These are phyloP conservation scores for Trogon surrucura DNA, from an alignment of 2,113 vertebrate species.

Conservation along the genomic window DNA sequence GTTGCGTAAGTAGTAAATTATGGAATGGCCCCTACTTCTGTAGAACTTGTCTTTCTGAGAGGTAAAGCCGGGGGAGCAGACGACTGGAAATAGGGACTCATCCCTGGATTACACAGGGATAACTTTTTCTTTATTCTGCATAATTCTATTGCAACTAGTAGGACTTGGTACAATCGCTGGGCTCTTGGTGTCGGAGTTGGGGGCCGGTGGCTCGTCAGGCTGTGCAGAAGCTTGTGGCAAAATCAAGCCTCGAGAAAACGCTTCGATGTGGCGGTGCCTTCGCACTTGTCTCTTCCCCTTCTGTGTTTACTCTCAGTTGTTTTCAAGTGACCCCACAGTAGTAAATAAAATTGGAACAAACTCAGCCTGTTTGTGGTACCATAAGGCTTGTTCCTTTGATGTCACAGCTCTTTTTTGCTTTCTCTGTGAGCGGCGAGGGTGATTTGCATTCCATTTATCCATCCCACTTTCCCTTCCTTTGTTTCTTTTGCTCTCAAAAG, in stretches of 20 bases:
- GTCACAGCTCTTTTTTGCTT: background rate
- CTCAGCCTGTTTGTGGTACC: background rate
- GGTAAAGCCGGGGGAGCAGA: background rate
- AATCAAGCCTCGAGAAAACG: accelerated
- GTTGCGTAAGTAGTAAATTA: slow-evolving; percentile 8
- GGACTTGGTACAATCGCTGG: background rate
- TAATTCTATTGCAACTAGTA: accelerated
- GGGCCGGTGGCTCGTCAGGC: accelerated
- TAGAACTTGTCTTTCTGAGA: background rate
- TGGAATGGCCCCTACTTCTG: background rate
- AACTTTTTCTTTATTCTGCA: too few relatives aligned
- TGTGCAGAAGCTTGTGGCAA: background rate
- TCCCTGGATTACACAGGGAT: accelerated
- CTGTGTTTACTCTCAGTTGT: background rate
- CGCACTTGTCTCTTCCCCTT: too few relatives aligned
- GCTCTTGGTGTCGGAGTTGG: background rate
- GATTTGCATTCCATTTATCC: slow-evolving; percentile 52
- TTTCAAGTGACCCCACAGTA: background rate
- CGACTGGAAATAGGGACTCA: background rate
- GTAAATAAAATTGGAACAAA: background rate
- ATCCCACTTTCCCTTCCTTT: background rate
- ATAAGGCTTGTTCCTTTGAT: background rate
- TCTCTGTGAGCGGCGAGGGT: background rate
- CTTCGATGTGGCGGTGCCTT: accelerated
- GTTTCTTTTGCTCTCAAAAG: slow-evolving; percentile 40